Evolutionary conservation across 2,888 invertebrate species (phyloP).

Genomic region (Cryptus viduatorius): DNA sequence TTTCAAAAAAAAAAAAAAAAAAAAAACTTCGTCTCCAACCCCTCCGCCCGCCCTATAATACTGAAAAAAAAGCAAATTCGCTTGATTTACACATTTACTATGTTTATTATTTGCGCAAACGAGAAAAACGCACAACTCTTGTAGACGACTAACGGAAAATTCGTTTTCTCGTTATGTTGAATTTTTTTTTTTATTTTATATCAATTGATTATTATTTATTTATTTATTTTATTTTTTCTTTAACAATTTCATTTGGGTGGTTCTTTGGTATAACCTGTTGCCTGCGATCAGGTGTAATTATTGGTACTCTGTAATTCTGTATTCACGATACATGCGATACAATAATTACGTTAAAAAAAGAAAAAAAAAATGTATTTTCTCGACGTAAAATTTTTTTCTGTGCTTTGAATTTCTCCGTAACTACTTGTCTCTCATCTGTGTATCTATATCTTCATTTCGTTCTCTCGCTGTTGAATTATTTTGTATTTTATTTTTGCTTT

Average conservation of each 20-base stretch:
- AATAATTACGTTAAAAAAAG: not conserved
- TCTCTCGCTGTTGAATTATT: slow-evolving; percentile 37
- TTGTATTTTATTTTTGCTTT: slow-evolving; percentile 23
- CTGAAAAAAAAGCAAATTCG: slow-evolving; percentile 23
- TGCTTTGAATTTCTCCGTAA: slow-evolving; percentile 42
- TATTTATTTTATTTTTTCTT: not conserved
- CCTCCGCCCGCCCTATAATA: slow-evolving; percentile 20
- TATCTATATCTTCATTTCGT: slow-evolving; percentile 1
- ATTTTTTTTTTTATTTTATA: slow-evolving; percentile 15
- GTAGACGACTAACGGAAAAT: not conserved
- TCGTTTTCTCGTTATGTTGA: slow-evolving; percentile 6
- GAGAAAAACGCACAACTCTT: not conserved
- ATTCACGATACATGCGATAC: not conserved
- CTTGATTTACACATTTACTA: slow-evolving; percentile 4
- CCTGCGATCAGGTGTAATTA: slow-evolving; percentile 23
- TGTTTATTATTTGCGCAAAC: slow-evolving; percentile 30
- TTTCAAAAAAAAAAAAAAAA: too few species aligned
- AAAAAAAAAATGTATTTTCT: not conserved
- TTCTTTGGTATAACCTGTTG: slow-evolving; percentile 41
- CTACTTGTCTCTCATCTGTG: slow-evolving; percentile 14
- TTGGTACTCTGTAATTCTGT: slow-evolving; percentile 16
- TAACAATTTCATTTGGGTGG: slow-evolving; percentile 27
- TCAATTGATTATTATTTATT: not conserved
- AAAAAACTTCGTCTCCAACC: slow-evolving; percentile 16
- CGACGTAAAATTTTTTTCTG: slow-evolving; percentile 12